Evolutionary conservation across 1,140 invertebrate species (phyloP).

Genomic region (Paramacrobiotus metropolitanus): DNA sequence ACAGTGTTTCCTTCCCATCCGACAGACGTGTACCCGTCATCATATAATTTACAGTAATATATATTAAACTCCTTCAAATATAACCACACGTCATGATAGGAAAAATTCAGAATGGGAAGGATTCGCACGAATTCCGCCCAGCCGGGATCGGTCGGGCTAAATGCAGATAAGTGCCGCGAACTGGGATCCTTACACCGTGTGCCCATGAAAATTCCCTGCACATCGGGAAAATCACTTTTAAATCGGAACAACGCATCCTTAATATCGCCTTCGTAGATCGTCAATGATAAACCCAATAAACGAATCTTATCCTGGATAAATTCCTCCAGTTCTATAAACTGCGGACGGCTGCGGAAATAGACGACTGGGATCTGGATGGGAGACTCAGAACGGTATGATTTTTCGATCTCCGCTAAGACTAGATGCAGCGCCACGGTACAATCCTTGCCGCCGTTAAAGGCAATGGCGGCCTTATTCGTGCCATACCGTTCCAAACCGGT

Average conservation of each 20-base stretch:
- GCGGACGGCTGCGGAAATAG: conserved; percentile 1
- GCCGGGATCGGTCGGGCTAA: neutral
- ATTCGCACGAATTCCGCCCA: neutral
- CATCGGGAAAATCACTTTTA: neutral
- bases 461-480: neutral
- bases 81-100: neutral
- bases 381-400: neutral
- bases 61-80: neutral
- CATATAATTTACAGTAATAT: neutral
- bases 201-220: neutral
- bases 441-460: conserved; percentile 2
- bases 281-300: neutral
- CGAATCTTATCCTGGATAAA: neutral
- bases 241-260: neutral
- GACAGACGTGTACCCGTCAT: neutral
- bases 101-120: neutral
- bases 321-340: neutral
- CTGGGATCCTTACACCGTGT: neutral
- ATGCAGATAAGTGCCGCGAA: neutral
- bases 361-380: neutral
- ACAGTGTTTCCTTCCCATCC: neutral
- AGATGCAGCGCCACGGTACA: neutral
- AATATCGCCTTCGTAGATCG: neutral
- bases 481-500: neutral
- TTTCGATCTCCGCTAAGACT: neutral